Conservation (phyloP, 2,888 invertebrate genomes). For the Ptilodon capucinus region DNA sequence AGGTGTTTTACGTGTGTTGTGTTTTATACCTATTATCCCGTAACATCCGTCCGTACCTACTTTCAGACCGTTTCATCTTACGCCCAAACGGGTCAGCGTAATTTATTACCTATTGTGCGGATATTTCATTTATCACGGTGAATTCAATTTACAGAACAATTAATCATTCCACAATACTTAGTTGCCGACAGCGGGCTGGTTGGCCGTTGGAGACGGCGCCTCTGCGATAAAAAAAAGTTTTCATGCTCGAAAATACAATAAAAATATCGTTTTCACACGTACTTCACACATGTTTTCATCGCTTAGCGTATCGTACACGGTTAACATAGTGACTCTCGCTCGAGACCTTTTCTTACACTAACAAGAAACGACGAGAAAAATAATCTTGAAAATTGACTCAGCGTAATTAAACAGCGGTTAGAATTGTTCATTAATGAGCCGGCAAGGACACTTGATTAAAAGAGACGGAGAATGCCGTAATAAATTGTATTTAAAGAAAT, state of each 20-base stretch:
- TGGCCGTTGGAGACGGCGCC: constrained; percentile 49
- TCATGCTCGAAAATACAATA: constrained; percentile 43
- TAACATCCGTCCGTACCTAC: constrained; percentile 68
- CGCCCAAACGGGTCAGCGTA: constrained; percentile 77
- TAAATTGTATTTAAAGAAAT: constrained; percentile 30
- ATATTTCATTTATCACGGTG: constrained; percentile 83
- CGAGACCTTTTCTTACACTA: constrained; percentile 5
- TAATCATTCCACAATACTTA: constrained; percentile 81
- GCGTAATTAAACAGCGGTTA: constrained; percentile 33
- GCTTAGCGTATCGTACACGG: constrained; percentile 9
- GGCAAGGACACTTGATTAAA: constrained; percentile 32
- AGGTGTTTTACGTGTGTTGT: constrained; percentile 71
- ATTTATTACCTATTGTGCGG: constrained; percentile 82
- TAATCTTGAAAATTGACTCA: constrained; percentile 27
- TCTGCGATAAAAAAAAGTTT: constrained; percentile 51
- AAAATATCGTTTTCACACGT: constrained; percentile 37
- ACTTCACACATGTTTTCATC: constrained; percentile 13
- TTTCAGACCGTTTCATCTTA: constrained; percentile 77
- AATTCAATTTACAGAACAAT: constrained; percentile 82
- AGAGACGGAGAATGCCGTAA: constrained; percentile 25
- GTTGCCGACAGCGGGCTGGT: constrained; percentile 74
- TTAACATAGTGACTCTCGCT: constrained; percentile 8
- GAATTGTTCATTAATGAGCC: constrained; percentile 32
- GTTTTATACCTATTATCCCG: constrained; percentile 68
- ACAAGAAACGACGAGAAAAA: constrained; percentile 10